A percentile compares a stretch with the other conserved stretches of the same genome.
Conservation (phyloP, 2,113 vertebrate genomes). For the Tretioscincus oriximinensis region DNA sequence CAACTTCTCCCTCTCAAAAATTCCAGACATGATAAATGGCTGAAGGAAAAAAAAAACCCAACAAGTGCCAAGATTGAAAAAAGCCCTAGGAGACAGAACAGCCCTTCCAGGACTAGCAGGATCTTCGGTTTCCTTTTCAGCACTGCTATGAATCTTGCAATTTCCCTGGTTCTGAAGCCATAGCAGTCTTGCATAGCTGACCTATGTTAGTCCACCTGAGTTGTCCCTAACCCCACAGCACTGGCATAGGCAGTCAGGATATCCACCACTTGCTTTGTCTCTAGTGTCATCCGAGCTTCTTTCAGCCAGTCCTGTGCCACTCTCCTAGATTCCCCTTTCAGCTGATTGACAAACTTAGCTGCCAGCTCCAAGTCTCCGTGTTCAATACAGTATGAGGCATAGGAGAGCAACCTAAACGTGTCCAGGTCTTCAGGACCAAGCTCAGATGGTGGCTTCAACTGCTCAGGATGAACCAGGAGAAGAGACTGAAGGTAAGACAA, state of each 20-base stretch:
- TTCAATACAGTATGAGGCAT: conserved; percentile 91
- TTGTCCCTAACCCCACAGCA: conserved; percentile 90
- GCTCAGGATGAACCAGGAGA: conserved; percentile 82
- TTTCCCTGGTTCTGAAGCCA: neutral
- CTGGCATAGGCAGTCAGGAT: conserved; percentile 91
- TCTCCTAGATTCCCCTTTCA: conserved; percentile 87
- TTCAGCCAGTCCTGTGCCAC: conserved; percentile 92
- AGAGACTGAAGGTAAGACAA: conserved; percentile 92
- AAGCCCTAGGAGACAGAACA: conserved; percentile 55
- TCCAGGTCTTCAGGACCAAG: conserved; percentile 82
- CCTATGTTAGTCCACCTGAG: conserved; percentile 74
- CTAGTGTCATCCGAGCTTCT: conserved; percentile 89
- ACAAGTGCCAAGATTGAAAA: conserved; percentile 59
- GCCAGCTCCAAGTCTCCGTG: conserved; percentile 93
- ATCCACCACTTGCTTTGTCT: conserved; percentile 89
- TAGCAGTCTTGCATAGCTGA: conserved; percentile 20
- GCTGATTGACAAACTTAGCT: conserved; percentile 92
- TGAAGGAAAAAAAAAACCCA: conserved; percentile 46
- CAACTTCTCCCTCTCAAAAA: conserved; percentile 34
- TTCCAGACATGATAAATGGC: conserved; percentile 64
- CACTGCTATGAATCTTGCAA: neutral
- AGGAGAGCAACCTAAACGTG: conserved; percentile 89
- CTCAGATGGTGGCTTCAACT: conserved; percentile 81
- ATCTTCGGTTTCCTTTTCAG: conserved; percentile 5
- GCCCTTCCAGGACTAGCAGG: neutral